Conservation (phyloP, 2,888 invertebrate species). For the Campopleginae sp. region DNA sequence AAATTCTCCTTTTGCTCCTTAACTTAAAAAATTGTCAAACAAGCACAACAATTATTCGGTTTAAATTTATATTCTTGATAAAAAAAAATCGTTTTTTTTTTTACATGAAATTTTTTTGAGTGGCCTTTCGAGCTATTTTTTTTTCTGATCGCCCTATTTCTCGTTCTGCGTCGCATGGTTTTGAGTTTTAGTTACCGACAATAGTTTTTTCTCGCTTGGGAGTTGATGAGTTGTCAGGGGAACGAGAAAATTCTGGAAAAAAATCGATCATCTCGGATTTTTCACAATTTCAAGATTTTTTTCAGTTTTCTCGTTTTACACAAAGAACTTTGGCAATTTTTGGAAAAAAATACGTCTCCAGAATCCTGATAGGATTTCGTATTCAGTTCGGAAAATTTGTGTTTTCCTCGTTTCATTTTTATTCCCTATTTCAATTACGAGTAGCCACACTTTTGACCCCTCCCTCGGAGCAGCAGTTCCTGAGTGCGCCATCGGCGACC, state of each 20-base stretch:
- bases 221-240: not conserved
- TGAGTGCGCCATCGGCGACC: conserved; percentile 58
- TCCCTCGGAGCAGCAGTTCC: conserved; percentile 34
- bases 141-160: not conserved
- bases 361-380: not conserved
- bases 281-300: too few relatives aligned
- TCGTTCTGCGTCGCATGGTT: not conserved
- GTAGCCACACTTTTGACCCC: conserved; percentile 6
- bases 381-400: not conserved
- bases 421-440: conserved; percentile 1
- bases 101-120: not conserved
- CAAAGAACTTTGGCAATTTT: too few relatives aligned
- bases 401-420: not conserved
- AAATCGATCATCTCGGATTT: not conserved
- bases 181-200: not conserved
- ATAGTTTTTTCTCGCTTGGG: not conserved
- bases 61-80: not conserved
- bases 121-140: not conserved
- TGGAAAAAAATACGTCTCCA: too few relatives aligned
- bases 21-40: not conserved
- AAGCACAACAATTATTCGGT: not conserved
- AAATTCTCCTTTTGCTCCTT: conserved; percentile 1
- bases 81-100: not conserved
- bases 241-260: not conserved
- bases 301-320: too few relatives aligned